These are phyloP conservation scores for Mus spicilegus DNA, from an alignment of 2,113 vertebrate genomes.

Conservation along the genomic window DNA sequence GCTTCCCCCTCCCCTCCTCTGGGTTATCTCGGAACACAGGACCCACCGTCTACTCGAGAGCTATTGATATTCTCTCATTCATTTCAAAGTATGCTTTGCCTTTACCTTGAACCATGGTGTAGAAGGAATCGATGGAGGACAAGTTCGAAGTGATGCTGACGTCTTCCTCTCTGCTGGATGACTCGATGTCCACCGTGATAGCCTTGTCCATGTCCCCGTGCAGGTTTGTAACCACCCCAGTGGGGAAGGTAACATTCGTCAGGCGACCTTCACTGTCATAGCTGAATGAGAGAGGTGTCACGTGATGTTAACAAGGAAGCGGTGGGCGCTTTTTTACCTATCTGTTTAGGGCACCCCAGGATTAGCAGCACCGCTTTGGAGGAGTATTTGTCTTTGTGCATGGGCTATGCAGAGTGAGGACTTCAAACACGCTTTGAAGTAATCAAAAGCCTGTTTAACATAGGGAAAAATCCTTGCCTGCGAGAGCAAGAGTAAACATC, in stretches of 20 bases:
- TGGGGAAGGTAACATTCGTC: conserved; percentile 98
- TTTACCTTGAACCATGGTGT: conserved; percentile 97
- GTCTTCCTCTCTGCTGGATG: conserved; percentile 95
- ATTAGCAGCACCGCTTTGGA: conserved; percentile 72
- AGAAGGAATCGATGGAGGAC: conserved; percentile 95
- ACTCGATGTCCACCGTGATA: conserved; percentile 95
- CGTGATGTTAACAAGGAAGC: background rate
- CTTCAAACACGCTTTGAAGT: conserved; percentile 88
- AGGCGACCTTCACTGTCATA: conserved; percentile 97
- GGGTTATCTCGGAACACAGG: background rate
- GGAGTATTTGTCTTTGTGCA: conserved; percentile 78
- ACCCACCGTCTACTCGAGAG: background rate
- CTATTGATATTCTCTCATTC: background rate
- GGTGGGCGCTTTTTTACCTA: conserved; percentile 66
- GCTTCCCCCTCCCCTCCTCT: background rate
- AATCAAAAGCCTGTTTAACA: conserved; percentile 85
- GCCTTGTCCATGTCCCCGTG: conserved; percentile 94
- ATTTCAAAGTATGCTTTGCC: background rate
- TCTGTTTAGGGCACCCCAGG: conserved; percentile 59
- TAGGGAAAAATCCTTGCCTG: conserved; percentile 75
- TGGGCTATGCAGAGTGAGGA: conserved; percentile 75
- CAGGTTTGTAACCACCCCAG: conserved; percentile 96
- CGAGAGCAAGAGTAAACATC: conserved; percentile 81
- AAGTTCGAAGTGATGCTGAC: conserved; percentile 96
- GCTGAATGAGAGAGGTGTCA: conserved; percentile 83